A percentile compares a stretch with the other conserved stretches of the same genome.
phyloP scores from a whole-genome alignment of 2,113 vertebrate genomes.

The Phyllostomus discolor region DNA sequence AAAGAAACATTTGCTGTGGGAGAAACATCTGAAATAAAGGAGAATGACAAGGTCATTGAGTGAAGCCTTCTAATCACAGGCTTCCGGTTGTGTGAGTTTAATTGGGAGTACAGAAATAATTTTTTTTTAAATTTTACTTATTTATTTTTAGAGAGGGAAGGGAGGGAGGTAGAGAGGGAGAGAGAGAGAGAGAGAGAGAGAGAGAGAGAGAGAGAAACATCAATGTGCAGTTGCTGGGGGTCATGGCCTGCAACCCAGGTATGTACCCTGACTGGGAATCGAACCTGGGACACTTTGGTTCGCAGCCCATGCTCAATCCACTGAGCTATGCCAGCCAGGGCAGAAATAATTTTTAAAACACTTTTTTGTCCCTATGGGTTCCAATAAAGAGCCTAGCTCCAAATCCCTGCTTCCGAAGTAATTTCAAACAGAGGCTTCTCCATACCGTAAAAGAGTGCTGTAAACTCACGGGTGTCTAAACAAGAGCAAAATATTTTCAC shows the following conservation, averaged over 20 bases:
- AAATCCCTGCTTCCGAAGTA: constrained; percentile 32
- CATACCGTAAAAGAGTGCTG: neutral
- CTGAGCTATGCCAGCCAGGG: too few relatives aligned
- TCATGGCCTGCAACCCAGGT: too few relatives aligned
- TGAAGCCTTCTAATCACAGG: neutral
- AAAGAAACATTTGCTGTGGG: neutral
- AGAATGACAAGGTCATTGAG: neutral
- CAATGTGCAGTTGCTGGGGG: too few relatives aligned
- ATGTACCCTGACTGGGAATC: too few relatives aligned
- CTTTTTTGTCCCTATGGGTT: neutral
- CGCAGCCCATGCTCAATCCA: too few relatives aligned
- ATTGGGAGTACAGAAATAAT: neutral
- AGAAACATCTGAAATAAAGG: neutral
- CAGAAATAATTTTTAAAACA: neutral
- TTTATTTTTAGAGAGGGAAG: too few relatives aligned
- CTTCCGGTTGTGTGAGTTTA: constrained; percentile 4
- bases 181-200: too few relatives aligned
- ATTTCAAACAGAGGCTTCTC: constrained; percentile 9
- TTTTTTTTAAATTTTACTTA: neutral
- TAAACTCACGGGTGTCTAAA: neutral
- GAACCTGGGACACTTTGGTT: too few relatives aligned
- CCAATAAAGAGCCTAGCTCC: constrained; percentile 28
- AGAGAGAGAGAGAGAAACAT: too few relatives aligned
- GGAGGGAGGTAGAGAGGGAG: too few relatives aligned
- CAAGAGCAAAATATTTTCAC: neutral